Evolutionary conservation across 2,797 vertebrate genomes (phyloP).

Genomic region (Eleutherodactylus coqui): DNA sequence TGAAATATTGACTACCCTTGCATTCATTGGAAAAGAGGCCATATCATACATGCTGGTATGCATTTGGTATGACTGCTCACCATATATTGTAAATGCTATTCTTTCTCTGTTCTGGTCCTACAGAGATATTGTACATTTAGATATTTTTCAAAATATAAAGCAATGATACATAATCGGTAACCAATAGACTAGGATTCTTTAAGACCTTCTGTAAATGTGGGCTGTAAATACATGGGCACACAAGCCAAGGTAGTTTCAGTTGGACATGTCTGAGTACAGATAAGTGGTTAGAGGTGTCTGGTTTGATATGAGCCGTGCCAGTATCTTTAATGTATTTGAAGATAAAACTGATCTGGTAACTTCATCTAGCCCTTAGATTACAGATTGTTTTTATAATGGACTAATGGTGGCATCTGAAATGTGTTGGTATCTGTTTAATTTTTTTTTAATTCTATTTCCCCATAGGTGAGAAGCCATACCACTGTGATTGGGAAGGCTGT

Average conservation of each 20-base stretch:
- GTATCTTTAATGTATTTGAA: conserved; percentile 1
- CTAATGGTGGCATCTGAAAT: not conserved
- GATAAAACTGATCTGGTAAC: not conserved
- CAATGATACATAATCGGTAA: too few species aligned
- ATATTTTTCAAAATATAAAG: too few species aligned
- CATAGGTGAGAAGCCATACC: conserved; percentile 95
- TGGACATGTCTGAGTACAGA: conserved; percentile 32
- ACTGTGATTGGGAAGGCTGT: conserved; percentile 95
- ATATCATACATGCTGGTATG: not conserved
- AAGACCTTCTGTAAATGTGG: not conserved
- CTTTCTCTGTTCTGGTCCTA: not conserved
- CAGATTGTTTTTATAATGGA: not conserved
- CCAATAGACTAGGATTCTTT: not conserved
- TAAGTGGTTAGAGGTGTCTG: conserved; percentile 44
- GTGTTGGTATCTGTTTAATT: conserved; percentile 16
- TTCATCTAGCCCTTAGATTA: not conserved
- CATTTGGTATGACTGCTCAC: too few species aligned
- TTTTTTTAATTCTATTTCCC: conserved; percentile 27
- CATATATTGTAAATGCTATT: too few species aligned
- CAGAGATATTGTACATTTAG: not conserved
- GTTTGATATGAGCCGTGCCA: conserved; percentile 25
- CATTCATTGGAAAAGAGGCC: not conserved
- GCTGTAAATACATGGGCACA: not conserved
- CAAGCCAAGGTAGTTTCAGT: not conserved
- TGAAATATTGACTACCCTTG: not conserved